Evolutionary conservation across 2,113 vertebrate genomes (phyloP), one percentile per base, ranked within the genome.

Genomic region (Phylloscopus trochilus): DNA sequence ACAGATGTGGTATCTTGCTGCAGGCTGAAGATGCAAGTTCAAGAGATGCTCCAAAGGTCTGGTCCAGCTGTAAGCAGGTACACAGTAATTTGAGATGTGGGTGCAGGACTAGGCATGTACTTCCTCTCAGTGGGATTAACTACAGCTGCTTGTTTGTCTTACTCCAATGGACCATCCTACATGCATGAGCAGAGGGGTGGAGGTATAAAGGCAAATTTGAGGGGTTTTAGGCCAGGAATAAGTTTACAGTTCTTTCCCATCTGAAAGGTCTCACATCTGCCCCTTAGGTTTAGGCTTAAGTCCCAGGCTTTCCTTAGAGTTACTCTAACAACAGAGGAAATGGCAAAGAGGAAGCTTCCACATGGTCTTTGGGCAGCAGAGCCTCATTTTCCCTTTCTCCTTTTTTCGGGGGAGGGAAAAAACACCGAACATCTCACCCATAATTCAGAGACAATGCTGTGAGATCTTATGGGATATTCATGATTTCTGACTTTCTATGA

Each of bases 201-300:
- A 63, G 3, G 5, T 43, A 67, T 22, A 55, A 89, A 88, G 19
- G 56, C 15, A 88, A 93, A 68, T 70, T 0, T 21, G 47, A 59
- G 15, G 7, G 0, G 0, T 0, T 28, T 72, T 30, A 28, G 11
- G 0, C 47, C 18, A 41, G 22, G 30, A 74, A 63, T 59, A 58
- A 47, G 39, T 9, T 68, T 84, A 62, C 26, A 26, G 2, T 51
- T 79, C 8, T 89, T 10, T 83, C 17, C 8, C 33, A 63, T 18
- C 17, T 90, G 43, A 56, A 39, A 49, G 15, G 33, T 68, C 35
- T 64, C 28, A 86, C 12, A 62, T 82, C 28, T 87, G 21, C 10
- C 47, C 41, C 6, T 72, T 74, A 68, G 31, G 6, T 73, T 89
- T 74, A 89, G 41, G n/a, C 37, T 81, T 84, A 46, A 56, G 35